Evolutionary conservation across 2,113 vertebrate species (phyloP).

Genomic region (Fulica atra): DNA sequence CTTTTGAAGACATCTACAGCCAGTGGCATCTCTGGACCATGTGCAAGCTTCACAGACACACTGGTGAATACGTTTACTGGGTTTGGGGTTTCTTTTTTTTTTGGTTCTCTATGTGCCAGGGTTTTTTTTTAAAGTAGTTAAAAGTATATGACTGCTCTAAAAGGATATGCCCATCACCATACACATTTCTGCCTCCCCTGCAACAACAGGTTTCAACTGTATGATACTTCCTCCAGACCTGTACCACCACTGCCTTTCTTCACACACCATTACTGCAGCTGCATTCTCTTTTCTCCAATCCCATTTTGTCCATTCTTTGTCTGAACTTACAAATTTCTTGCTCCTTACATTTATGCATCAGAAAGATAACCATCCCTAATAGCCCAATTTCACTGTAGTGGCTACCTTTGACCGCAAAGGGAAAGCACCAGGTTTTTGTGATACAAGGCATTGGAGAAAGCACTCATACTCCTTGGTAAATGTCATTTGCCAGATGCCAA

Average conservation of each 20-base stretch:
- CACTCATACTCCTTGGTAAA: background rate
- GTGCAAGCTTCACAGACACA: accelerated
- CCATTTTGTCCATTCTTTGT: background rate
- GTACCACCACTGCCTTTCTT: background rate
- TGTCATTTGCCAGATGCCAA: background rate
- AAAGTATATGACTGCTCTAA: background rate
- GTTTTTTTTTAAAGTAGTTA: background rate
- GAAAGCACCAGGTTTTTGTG: background rate
- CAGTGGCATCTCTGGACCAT: background rate
- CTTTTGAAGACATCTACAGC: background rate
- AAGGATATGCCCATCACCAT: background rate
- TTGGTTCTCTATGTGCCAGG: background rate
- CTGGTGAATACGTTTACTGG: background rate
- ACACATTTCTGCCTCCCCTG: background rate
- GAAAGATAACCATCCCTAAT: background rate
- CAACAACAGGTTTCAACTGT: background rate
- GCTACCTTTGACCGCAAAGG: background rate
- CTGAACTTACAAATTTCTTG: background rate
- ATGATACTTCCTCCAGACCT: background rate
- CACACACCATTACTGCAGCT: background rate
- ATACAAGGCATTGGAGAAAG: background rate
- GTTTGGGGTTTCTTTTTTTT: accelerated
- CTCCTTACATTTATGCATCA: background rate
- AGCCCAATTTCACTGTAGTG: background rate
- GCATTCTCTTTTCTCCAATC: background rate